Evolutionary conservation across 2,888 invertebrate genomes (phyloP), one percentile per base, ranked within the genome.

Genomic region (Periphyllus acericola): DNA sequence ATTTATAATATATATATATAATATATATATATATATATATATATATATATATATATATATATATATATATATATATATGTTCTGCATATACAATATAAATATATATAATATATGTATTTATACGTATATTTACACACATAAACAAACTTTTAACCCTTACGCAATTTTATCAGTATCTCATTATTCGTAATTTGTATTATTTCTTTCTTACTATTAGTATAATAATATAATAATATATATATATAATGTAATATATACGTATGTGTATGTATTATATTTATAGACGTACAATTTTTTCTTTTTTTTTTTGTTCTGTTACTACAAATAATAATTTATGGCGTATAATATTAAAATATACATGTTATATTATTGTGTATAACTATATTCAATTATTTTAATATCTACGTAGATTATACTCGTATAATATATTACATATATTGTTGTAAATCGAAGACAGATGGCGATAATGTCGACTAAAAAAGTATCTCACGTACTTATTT

Each of bases 161-260:
- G 72, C 86, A 86, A 86, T 79, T 86, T 80, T 80, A 86, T 86
- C 79, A 80, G 80, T 86, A 86, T 86, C 86, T 79, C 80, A 80
- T 86, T 86, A 86, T 86, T 86, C 80, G 55, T 86, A 86, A 86
- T 86, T 86, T 86, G 76, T 85, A 85, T 85, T 85, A 85, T 85
- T 85, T 86, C 80, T 40, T 84, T 86, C 75, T 80, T 79, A 86
- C 80, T 86, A 80, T 86, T 86, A 86, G 86, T 40, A 36, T 80
- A 86, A 52, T 75, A 60, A 76, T 52, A 76, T 46, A 76, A 83
- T 36, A 75, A 75, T 60, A 66, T 60, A 21, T 71, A n/a, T n/a
- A n/a, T n/a, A n/a, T n/a, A 71, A 25, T 40, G 40, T 66, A 82
- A 60, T 80, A 66, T 76, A 40, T 40, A 29, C 29, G n/a, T 46